Percentiles rank a stretch among this genome's conserved stretches.
Conservation (phyloP, 2,113 vertebrate species). For the Verasper variegatus region DNA sequence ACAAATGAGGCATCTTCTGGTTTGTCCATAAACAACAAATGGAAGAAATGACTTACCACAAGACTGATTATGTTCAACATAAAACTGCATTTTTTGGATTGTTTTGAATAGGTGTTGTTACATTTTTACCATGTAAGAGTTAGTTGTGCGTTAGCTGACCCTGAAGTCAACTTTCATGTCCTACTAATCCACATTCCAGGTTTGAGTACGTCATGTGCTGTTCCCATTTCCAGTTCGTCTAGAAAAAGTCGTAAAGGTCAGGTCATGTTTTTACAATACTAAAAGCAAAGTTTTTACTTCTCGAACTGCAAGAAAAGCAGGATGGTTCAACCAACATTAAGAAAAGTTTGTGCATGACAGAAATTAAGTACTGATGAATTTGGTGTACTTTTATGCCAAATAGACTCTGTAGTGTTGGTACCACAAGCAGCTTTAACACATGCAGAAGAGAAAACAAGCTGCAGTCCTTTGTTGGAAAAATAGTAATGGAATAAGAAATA, state of each 20-base stretch:
- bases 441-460: constrained; percentile 9
- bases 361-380: background rate
- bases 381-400: background rate
- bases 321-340: background rate
- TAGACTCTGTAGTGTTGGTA: constrained; percentile 9
- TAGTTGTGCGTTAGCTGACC: constrained; percentile 17
- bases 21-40: constrained; percentile 49
- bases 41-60: constrained; percentile 34
- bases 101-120: constrained; percentile 2
- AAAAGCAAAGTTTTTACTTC: background rate
- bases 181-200: background rate
- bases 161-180: background rate
- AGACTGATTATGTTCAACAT: constrained; percentile 22
- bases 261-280: background rate
- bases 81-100: constrained; percentile 30
- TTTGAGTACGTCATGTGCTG: background rate
- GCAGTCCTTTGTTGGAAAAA: constrained; percentile 42
- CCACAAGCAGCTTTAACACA: constrained; percentile 17
- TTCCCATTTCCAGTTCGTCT: background rate
- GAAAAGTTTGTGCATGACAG: background rate
- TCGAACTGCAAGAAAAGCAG: constrained; percentile 8
- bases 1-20: constrained; percentile 69
- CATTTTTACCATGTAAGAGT: background rate
- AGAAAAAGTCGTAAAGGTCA: background rate
- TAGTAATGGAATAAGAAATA: background rate